Percentiles rank a stretch among this genome's conserved stretches.
Conservation (phyloP, 1,140 invertebrate species). For the Solen grandis region DNA sequence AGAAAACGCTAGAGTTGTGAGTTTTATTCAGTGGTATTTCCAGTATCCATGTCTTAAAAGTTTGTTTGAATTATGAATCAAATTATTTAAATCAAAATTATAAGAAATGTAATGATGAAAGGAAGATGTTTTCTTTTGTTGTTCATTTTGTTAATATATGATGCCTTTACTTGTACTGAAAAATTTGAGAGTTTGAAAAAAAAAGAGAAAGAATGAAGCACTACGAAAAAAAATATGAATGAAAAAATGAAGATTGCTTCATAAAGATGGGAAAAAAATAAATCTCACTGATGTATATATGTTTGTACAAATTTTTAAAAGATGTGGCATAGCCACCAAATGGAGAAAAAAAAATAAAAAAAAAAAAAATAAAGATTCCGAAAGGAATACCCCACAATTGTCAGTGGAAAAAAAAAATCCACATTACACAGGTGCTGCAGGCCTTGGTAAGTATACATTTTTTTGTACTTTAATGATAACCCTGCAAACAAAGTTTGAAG, state of each 20-base stretch:
- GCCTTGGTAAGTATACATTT: not conserved
- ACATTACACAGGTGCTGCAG: no score
- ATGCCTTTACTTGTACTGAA: not conserved
- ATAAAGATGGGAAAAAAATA: slow-evolving; percentile 6
- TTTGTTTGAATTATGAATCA: no score
- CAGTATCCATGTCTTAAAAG: no score
- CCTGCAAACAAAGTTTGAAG: no score
- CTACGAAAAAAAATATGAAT: not conserved
- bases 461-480: no score
- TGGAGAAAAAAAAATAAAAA: slow-evolving; percentile 21
- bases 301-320: slow-evolving; percentile 33
- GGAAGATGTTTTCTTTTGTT: no score
- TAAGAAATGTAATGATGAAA: no score
- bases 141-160: not conserved
- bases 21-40: no score
- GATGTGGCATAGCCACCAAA: slow-evolving; percentile 47
- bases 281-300: slow-evolving; percentile 4
- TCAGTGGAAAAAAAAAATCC: slow-evolving; percentile 34
- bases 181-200: slow-evolving; percentile 11
- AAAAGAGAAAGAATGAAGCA: slow-evolving; percentile 19
- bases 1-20: no score
- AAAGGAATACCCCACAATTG: slow-evolving; percentile 25
- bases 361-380: slow-evolving; percentile 35
- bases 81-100: no score
- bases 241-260: not conserved